Percentiles rank a stretch among this genome's conserved stretches.
phyloP scores from a whole-genome alignment of 2,113 vertebrate species.

The Myiagra hebetior region DNA sequence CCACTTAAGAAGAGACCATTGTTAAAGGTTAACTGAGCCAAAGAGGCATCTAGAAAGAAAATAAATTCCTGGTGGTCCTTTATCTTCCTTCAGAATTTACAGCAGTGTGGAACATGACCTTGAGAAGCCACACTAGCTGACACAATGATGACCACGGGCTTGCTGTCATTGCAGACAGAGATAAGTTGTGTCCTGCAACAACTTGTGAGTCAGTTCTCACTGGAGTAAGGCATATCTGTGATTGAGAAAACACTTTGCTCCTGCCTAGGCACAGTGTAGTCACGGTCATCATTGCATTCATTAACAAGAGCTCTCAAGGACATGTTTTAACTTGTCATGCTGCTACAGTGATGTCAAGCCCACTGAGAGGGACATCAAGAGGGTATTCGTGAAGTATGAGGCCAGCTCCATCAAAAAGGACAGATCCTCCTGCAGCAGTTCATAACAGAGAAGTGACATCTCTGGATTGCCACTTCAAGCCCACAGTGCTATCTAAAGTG shows the following conservation, averaged over 20 bases:
- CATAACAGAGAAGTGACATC: constrained; percentile 24
- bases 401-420: constrained; percentile 25
- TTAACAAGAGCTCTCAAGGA: constrained; percentile 44
- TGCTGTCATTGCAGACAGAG: not conserved
- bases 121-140: not conserved
- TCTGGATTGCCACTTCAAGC: constrained; percentile 16
- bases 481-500: constrained; percentile 20
- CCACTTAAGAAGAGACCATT: constrained; percentile 14
- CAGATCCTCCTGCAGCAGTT: constrained; percentile 2
- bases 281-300: not conserved
- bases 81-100: constrained; percentile 44
- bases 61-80: constrained; percentile 25
- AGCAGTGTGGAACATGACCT: not conserved
- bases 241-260: constrained; percentile 5
- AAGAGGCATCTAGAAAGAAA: constrained; percentile 23
- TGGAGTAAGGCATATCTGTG: not conserved
- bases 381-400: not conserved
- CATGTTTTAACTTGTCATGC: constrained; percentile 40
- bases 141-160: not conserved
- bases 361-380: constrained; percentile 12
- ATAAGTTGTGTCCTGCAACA: not conserved
- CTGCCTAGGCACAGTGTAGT: not conserved
- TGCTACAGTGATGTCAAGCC: constrained; percentile 22
- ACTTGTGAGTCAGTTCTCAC: constrained; percentile 12
- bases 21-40: constrained; percentile 51